A percentile compares a stretch with the other conserved stretches of the same genome.
Evolutionary conservation across 2,113 vertebrate species (phyloP).

Genomic region (Amazona vittata): DNA sequence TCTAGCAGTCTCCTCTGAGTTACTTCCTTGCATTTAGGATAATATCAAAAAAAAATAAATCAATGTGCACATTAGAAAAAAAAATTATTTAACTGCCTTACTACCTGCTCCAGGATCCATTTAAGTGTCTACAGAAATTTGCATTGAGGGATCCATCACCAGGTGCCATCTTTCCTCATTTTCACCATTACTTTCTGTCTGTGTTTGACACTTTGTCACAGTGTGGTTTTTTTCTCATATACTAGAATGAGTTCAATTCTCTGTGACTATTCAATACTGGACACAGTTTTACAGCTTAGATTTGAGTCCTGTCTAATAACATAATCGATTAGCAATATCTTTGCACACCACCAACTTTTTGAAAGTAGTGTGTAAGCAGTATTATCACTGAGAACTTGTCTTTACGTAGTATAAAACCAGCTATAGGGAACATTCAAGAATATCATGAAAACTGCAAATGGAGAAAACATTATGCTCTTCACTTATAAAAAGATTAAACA

Average conservation of each 20-base stretch:
- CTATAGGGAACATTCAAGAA: background rate
- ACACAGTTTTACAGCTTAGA: background rate
- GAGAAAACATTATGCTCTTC: background rate
- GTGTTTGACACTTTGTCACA: background rate
- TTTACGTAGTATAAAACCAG: background rate
- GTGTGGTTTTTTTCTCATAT: background rate
- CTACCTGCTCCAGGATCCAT: background rate
- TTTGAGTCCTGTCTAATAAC: background rate
- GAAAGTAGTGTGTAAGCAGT: background rate
- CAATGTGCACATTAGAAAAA: background rate
- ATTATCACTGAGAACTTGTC: background rate
- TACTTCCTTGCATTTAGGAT: background rate
- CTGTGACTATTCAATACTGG: background rate
- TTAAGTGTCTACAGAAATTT: background rate
- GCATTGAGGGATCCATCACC: background rate
- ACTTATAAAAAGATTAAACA: background rate
- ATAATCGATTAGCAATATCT: background rate
- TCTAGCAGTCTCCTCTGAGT: background rate
- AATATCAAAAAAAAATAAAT: slow-evolving; percentile 3
- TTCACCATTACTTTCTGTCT: background rate
- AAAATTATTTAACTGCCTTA: slow-evolving; percentile 24
- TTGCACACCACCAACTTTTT: background rate
- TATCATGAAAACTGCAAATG: background rate
- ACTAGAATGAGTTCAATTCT: background rate
- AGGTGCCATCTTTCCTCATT: background rate